Conservation (phyloP, 2,797 vertebrate genomes). For the Choloepus didactylus region DNA sequence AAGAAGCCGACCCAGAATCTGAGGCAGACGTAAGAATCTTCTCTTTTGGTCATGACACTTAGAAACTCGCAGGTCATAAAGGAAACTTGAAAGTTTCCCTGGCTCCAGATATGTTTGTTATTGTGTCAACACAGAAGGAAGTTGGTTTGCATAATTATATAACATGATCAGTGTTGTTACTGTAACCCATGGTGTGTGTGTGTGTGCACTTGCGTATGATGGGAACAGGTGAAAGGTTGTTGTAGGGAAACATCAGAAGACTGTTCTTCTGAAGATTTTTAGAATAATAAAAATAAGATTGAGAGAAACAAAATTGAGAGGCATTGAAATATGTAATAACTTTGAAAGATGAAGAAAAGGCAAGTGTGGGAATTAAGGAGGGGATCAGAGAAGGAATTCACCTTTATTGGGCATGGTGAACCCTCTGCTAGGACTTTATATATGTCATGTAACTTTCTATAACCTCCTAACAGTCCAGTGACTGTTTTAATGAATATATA, state of each 20-base stretch:
- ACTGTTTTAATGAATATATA: neutral
- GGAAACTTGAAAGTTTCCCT: neutral
- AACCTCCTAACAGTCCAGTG: neutral
- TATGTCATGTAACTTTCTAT: neutral
- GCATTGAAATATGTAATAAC: neutral
- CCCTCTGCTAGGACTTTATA: rapidly evolving
- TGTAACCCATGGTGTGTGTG: rapidly evolving
- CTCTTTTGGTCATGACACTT: neutral
- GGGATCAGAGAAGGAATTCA: neutral
- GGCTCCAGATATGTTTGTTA: neutral
- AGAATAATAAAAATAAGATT: neutral
- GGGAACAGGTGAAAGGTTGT: neutral
- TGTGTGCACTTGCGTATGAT: neutral
- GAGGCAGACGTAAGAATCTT: conserved; percentile 81
- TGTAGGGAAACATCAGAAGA: neutral
- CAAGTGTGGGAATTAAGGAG: neutral
- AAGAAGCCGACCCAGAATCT: conserved; percentile 82
- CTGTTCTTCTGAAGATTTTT: neutral
- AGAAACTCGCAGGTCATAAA: neutral
- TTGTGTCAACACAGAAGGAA: neutral
- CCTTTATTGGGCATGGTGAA: rapidly evolving
- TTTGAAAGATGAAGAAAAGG: neutral
- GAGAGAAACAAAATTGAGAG: neutral
- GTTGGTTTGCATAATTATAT: neutral
- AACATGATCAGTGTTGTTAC: rapidly evolving